Evolutionary conservation across 2,888 invertebrate genomes (phyloP).

Genomic region (Drosophila tripunctata): DNA sequence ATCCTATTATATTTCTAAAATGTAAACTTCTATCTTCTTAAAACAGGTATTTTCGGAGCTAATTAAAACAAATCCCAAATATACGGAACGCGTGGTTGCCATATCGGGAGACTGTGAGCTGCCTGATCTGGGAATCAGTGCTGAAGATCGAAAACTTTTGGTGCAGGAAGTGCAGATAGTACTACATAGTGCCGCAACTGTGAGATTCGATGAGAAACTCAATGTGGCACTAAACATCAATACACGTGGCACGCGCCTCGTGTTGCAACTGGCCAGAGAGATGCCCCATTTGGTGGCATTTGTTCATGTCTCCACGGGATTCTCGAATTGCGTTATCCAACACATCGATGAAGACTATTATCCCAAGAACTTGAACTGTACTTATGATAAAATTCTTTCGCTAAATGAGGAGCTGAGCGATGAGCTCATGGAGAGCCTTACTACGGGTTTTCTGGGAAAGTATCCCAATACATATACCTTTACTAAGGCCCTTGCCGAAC

Average conservation of each 20-base stretch:
- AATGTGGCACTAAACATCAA: constrained; percentile 89
- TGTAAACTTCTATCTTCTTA: neutral
- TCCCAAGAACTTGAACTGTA: constrained; percentile 67
- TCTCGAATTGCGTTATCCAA: constrained; percentile 86
- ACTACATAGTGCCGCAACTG: constrained; percentile 96
- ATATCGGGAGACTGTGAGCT: constrained; percentile 83
- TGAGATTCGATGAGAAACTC: constrained; percentile 89
- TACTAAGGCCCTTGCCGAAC: constrained; percentile 89
- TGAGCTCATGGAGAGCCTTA: constrained; percentile 79
- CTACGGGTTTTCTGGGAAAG: constrained; percentile 60
- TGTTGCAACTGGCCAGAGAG: constrained; percentile 87
- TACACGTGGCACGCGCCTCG: constrained; percentile 87
- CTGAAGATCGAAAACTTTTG: constrained; percentile 75
- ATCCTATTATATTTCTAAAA: too few relatives aligned
- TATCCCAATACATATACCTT: constrained; percentile 89
- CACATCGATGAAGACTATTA: constrained; percentile 84
- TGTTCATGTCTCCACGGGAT: constrained; percentile 89
- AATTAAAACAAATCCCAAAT: constrained; percentile 66
- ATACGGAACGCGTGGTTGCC: constrained; percentile 73
- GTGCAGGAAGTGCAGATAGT: constrained; percentile 85
- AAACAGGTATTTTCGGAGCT: constrained; percentile 64
- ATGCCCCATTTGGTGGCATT: constrained; percentile 85
- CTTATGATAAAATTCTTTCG: constrained; percentile 79
- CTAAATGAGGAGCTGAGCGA: constrained; percentile 78
- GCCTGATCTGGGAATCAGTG: constrained; percentile 81